A percentile compares a stretch with the other conserved stretches of the same genome.
phyloP scores from a whole-genome alignment of 2,888 invertebrate species.

The Drosophila flavopinicola region DNA sequence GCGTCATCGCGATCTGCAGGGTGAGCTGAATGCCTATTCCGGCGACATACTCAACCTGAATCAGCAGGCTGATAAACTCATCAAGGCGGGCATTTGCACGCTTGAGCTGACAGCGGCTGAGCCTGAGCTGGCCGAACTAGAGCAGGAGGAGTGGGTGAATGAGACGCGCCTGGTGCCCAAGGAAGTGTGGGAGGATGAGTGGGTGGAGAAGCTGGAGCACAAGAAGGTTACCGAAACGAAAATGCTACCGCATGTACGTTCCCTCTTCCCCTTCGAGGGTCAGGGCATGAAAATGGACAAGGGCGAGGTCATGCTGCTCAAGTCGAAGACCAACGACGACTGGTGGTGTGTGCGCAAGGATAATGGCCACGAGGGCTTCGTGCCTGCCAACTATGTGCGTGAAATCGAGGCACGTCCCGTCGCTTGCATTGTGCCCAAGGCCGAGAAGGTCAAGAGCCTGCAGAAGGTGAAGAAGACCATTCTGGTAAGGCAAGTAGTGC shows the following conservation, averaged over 20 bases:
- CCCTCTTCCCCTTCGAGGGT: conserved; percentile 95
- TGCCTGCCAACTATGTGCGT: conserved; percentile 98
- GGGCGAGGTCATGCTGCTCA: conserved; percentile 94
- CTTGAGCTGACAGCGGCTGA: conserved; percentile 85
- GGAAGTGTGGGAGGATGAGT: conserved; percentile 96
- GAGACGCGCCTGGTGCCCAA: conserved; percentile 93
- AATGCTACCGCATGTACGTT: conserved; percentile 93
- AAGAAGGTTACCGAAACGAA: conserved; percentile 94
- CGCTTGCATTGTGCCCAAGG: conserved; percentile 91
- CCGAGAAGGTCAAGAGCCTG: conserved; percentile 92
- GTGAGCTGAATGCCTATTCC: conserved; percentile 94
- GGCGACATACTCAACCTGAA: conserved; percentile 93
- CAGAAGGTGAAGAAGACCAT: conserved; percentile 96
- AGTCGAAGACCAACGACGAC: conserved; percentile 97
- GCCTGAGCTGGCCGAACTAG: conserved; percentile 86
- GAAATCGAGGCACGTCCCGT: conserved; percentile 95
- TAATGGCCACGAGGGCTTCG: conserved; percentile 97
- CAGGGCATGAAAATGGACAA: conserved; percentile 96
- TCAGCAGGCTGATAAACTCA: conserved; percentile 90
- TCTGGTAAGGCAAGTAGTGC: conserved; percentile 93
- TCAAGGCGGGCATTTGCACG: conserved; percentile 89
- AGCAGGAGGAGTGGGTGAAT: conserved; percentile 91
- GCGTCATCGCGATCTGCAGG: conserved; percentile 93
- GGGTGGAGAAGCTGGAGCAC: conserved; percentile 93
- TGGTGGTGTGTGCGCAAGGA: conserved; percentile 99